A percentile compares a stretch with the other conserved stretches of the same genome.
These are phyloP conservation scores for Rhagologus leucostigma DNA, from an alignment of 2,113 vertebrate species.

Conservation along the genomic window DNA sequence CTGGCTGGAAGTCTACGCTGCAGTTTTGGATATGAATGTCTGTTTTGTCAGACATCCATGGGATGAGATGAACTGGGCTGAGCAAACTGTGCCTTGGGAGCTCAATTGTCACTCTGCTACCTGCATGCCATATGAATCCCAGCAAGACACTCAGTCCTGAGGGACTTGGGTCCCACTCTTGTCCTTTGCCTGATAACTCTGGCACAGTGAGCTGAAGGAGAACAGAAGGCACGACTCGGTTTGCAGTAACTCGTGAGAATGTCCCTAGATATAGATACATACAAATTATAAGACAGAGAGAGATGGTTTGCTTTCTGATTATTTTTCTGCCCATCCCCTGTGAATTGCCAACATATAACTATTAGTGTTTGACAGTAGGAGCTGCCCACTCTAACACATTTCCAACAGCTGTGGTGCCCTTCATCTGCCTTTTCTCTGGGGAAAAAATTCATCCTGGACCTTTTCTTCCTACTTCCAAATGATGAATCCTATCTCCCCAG, in stretches of 20 bases:
- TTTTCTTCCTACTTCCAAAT: not conserved
- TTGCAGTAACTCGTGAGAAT: not conserved
- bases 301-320: not conserved
- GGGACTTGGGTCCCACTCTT: not conserved
- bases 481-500: not conserved
- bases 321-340: not conserved
- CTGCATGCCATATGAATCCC: not conserved
- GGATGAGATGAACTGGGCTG: not conserved
- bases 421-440: not conserved
- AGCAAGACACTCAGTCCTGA: not conserved
- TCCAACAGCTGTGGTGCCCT: not conserved
- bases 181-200: not conserved
- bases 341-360: not conserved
- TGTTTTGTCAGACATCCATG: not conserved
- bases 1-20: not conserved
- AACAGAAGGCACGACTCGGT: not conserved
- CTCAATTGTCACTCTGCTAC: not conserved
- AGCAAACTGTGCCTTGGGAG: not conserved
- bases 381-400: slow-evolving; percentile 26
- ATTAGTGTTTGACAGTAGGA: not conserved
- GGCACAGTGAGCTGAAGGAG: not conserved
- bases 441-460: not conserved
- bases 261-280: not conserved
- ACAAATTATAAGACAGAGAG: not conserved
- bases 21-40: not conserved